phyloP scores from a whole-genome alignment of 92 coral and sea anemone genomes.

The Desmophyllum pertusum region DNA sequence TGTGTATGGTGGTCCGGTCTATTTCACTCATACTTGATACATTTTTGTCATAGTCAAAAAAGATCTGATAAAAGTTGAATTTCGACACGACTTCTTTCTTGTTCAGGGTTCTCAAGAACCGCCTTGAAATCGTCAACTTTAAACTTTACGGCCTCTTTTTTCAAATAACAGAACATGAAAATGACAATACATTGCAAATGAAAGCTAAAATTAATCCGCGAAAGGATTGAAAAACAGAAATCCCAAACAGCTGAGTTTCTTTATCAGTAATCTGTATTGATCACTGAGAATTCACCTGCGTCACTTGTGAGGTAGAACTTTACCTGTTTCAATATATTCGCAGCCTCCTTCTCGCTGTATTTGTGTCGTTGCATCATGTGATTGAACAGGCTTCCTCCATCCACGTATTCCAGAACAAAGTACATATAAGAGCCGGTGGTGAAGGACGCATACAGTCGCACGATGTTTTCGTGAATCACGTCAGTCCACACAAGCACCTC shows the following conservation, averaged over 20 bases:
- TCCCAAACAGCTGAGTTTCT: not conserved
- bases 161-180: not conserved
- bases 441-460: constrained; percentile 73
- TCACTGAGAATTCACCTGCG: not conserved
- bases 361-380: constrained; percentile 67
- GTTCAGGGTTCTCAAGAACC: constrained; percentile 17
- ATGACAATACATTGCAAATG: not conserved
- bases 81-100: not conserved
- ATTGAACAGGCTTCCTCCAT: constrained; percentile 70
- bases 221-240: not conserved
- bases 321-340: constrained; percentile 71
- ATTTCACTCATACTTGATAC: not conserved
- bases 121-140: not conserved
- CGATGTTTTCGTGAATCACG: constrained; percentile 83
- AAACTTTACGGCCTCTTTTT: not conserved
- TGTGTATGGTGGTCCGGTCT: not conserved
- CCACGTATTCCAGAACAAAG: constrained; percentile 76
- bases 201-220: not conserved
- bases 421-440: constrained; percentile 51
- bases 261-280: not conserved
- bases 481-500: constrained; percentile 84
- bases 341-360: constrained; percentile 73
- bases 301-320: not conserved
- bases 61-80: constrained; percentile 10
- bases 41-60: constrained; percentile 24